phyloP scores from a whole-genome alignment of 2,797 vertebrate species.

The Psittacula echo region DNA sequence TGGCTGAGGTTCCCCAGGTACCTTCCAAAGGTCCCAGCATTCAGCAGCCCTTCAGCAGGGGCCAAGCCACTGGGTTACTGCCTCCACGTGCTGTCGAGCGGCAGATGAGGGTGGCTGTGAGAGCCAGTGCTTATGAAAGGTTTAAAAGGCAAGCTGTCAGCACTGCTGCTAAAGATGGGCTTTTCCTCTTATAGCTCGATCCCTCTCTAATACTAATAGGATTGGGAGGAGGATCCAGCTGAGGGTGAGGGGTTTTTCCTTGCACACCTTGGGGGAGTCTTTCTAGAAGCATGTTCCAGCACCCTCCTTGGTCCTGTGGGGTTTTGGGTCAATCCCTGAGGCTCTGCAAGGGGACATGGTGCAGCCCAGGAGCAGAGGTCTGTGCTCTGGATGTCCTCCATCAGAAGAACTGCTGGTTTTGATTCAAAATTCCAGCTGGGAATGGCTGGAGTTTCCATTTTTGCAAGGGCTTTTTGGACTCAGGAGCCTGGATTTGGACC shows the following conservation, averaged over 20 bases:
- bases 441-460: not conserved
- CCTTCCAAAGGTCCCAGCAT: not conserved
- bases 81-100: not conserved
- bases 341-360: not conserved
- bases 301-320: not conserved
- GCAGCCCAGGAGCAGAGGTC: not conserved
- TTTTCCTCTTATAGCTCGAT: constrained; percentile 65
- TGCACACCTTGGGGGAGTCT: not conserved
- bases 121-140: constrained; percentile 35
- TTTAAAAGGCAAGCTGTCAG: constrained; percentile 60
- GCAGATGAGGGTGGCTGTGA: not conserved
- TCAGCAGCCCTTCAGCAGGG: not conserved
- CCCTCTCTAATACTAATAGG: constrained; percentile 59
- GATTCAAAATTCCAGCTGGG: not conserved
- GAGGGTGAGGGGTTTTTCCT: not conserved
- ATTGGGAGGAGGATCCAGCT: not conserved
- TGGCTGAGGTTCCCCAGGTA: not conserved
- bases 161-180: not conserved
- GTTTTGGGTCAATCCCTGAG: not conserved
- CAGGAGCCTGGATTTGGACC: not conserved
- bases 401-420: not conserved
- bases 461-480: not conserved
- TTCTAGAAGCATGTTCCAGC: not conserved
- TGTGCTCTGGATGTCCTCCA: fast-evolving
- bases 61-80: not conserved